phyloP scores from a whole-genome alignment of 2,797 vertebrate genomes.

The Paguma larvata region DNA sequence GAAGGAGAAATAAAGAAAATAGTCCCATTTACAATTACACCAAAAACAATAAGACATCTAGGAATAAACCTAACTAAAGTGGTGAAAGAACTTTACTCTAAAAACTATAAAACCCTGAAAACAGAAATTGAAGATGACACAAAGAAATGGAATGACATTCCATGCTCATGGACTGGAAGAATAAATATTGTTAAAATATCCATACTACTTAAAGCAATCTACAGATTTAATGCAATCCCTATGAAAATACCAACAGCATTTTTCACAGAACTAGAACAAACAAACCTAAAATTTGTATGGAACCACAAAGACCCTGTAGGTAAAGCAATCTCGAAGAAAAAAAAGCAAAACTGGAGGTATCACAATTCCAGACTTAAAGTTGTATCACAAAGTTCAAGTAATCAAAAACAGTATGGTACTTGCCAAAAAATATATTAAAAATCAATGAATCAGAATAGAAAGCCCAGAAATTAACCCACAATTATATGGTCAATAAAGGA shows the following conservation, averaged over 20 bases:
- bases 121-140: not conserved
- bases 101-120: not conserved
- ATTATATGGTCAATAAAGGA: not conserved
- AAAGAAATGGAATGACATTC: not conserved
- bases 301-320: not conserved
- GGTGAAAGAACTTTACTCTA: not conserved
- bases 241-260: not conserved
- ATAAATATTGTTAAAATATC: not conserved
- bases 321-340: not conserved
- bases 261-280: not conserved
- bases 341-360: not conserved
- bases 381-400: not conserved
- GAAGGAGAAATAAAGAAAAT: not conserved
- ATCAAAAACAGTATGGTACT: not conserved
- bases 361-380: not conserved
- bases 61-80: not conserved
- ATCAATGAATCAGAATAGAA: not conserved
- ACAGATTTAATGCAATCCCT: not conserved
- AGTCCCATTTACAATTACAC: not conserved
- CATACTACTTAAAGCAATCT: not conserved
- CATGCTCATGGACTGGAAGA: not conserved
- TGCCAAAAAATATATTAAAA: not conserved
- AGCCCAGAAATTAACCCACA: not conserved
- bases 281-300: not conserved
- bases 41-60: not conserved